These are phyloP conservation scores for Lindbergichthys nudifrons DNA, from an alignment of 2,797 vertebrate species.

Conservation along the genomic window DNA sequence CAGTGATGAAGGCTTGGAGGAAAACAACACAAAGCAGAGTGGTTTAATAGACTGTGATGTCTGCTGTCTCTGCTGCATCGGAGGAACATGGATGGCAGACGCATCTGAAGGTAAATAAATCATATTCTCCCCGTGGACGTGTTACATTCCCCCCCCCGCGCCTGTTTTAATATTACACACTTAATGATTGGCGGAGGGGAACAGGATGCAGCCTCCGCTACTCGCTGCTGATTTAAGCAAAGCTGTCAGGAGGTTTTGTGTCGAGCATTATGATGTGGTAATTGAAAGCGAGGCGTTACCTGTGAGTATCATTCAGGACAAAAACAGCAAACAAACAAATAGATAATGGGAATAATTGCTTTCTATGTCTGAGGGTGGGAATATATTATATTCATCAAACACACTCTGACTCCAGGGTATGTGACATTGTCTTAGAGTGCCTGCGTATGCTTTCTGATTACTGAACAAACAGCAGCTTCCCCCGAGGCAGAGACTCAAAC, in stretches of 20 bases:
- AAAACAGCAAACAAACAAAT: constrained; percentile 6
- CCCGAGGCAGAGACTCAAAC: constrained; percentile 16
- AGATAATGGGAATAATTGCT: constrained; percentile 29
- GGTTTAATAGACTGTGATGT: constrained; percentile 34
- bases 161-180: constrained; percentile 46
- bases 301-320: constrained; percentile 29
- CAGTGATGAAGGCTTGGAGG: background rate
- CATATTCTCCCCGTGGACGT: constrained; percentile 55
- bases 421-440: constrained; percentile 25
- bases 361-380: constrained; percentile 1
- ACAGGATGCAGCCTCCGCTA: constrained; percentile 36
- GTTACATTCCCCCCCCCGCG: constrained; percentile 47
- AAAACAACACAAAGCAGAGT: constrained; percentile 29
- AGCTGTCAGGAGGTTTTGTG: constrained; percentile 35
- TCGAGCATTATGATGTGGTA: constrained; percentile 30
- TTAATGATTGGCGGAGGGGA: constrained; percentile 59
- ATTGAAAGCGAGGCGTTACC: constrained; percentile 33
- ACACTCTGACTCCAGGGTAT: constrained; percentile 10
- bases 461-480: constrained; percentile 29
- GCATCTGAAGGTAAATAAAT: constrained; percentile 68
- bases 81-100: constrained; percentile 11
- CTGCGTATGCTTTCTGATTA: constrained; percentile 41
- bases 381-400: constrained; percentile 29
- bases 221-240: constrained; percentile 51
- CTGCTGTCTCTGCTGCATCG: constrained; percentile 6